phyloP scores from a whole-genome alignment of 2,888 invertebrate species.

The Epistrophella euchroma region DNA sequence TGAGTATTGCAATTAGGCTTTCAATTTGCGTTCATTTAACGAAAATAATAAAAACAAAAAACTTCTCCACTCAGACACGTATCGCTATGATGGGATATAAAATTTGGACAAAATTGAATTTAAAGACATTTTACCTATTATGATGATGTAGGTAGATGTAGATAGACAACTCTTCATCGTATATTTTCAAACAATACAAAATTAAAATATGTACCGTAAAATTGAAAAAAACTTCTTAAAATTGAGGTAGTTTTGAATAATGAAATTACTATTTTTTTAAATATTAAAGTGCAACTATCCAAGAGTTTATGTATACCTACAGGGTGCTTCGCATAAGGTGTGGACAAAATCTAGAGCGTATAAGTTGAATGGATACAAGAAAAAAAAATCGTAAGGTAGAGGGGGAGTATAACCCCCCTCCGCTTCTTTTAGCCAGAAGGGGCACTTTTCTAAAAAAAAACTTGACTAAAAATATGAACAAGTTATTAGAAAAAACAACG shows the following conservation, averaged over 20 bases:
- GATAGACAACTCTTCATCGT: not conserved
- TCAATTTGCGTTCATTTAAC: conserved; percentile 54
- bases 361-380: no score
- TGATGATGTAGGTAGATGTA: not conserved
- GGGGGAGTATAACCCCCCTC: no score
- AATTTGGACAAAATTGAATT: not conserved
- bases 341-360: no score
- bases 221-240: not conserved
- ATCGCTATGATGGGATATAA: not conserved
- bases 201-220: not conserved
- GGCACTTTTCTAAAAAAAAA: no score
- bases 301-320: no score
- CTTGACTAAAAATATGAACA: no score
- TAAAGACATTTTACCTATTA: not conserved
- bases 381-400: no score
- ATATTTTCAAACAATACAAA: not conserved
- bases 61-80: not conserved
- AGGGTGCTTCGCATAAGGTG: no score
- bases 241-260: not conserved
- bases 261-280: no score
- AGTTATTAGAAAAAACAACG: no score
- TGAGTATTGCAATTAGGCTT: conserved; percentile 48
- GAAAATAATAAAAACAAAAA: not conserved
- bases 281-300: no score
- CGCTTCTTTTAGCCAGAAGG: no score